Conservation (phyloP, 1,140 invertebrate genomes). For the Cydia strobilella region DNA sequence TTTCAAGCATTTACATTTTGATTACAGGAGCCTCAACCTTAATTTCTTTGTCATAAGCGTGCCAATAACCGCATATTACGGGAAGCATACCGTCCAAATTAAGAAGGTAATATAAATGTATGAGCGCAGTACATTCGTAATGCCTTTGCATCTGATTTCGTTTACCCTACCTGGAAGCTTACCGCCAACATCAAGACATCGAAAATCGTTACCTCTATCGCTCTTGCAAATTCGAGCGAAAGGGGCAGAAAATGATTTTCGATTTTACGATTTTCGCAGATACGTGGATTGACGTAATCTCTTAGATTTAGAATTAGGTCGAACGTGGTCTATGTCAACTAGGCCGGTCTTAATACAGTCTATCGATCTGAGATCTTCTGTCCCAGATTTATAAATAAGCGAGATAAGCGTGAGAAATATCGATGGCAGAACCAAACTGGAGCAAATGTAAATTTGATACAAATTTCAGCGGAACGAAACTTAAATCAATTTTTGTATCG, state of each 20-base stretch:
- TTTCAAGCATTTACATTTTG: background rate
- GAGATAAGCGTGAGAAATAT: constrained; percentile 5
- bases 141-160: background rate
- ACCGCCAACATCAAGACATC: too few species aligned
- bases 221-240: too few species aligned
- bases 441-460: background rate
- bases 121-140: background rate
- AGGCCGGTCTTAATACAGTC: constrained; percentile 26
- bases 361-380: constrained; percentile 20
- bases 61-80: background rate
- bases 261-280: background rate
- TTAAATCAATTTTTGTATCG: background rate
- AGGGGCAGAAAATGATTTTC: too few species aligned
- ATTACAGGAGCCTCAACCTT: background rate
- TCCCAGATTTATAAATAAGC: background rate
- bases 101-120: constrained; percentile 14
- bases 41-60: background rate
- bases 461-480: background rate
- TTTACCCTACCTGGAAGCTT: background rate
- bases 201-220: too few species aligned
- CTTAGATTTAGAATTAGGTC: constrained; percentile 30
- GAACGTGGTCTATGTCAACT: constrained; percentile 22
- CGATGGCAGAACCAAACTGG: background rate
- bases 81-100: background rate
- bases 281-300: constrained; percentile 16